A percentile compares a stretch with the other conserved stretches of the same genome.
phyloP scores from a whole-genome alignment of 1,140 invertebrate genomes.

The Euwallacea similis region DNA sequence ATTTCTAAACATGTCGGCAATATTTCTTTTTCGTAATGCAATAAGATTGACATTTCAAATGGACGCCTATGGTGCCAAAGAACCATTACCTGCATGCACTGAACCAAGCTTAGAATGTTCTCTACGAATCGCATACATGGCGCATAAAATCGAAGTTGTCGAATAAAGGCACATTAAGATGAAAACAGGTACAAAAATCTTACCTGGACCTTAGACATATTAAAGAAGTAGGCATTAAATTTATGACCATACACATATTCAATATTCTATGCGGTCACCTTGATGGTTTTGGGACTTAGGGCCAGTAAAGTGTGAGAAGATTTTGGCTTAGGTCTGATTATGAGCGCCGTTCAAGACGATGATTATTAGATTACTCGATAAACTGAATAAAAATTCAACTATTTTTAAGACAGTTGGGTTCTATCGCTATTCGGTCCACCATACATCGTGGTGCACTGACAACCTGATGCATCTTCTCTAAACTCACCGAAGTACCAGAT shows the following conservation, averaged over 20 bases:
- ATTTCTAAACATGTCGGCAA: not conserved
- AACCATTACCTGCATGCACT: conserved; percentile 16
- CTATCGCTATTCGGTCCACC: too few relatives aligned
- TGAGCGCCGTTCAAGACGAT: too few relatives aligned
- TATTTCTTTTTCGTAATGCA: not conserved
- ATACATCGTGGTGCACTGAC: too few relatives aligned
- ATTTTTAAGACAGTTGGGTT: too few relatives aligned
- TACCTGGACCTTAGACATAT: conserved; percentile 30
- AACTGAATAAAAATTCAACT: too few relatives aligned
- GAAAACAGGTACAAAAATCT: conserved; percentile 37
- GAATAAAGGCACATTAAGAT: conserved; percentile 35
- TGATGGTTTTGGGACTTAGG: conserved; percentile 10
- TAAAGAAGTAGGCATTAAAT: conserved; percentile 29
- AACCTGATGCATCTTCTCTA: too few relatives aligned
- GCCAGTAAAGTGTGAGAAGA: conserved; percentile 7
- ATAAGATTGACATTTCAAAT: not conserved
- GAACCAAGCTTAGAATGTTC: conserved; percentile 26
- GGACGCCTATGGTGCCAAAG: not conserved
- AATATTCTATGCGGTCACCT: conserved; percentile 33
- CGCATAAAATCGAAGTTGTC: conserved; percentile 30
- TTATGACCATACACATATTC: conserved; percentile 32
- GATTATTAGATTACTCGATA: too few relatives aligned
- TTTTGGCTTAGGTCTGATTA: not conserved
- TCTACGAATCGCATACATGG: conserved; percentile 22
- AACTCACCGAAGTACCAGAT: too few relatives aligned